Conservation (phyloP, 2,113 vertebrate genomes). For the Gopherus flavomarginatus region DNA sequence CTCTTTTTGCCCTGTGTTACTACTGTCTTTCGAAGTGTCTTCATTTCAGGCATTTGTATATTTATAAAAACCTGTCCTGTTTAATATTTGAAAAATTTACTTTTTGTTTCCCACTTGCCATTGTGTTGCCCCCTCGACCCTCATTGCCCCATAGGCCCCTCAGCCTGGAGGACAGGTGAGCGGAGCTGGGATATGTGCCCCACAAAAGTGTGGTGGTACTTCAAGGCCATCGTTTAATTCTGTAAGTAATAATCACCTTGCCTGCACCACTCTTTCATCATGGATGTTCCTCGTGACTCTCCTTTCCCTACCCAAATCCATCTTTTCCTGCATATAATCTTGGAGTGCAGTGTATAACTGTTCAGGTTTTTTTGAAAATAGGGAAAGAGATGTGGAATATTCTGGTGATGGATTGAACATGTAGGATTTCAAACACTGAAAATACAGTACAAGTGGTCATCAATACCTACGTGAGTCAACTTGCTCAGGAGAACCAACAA, state of each 20-base stretch:
- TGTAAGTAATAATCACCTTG: slow-evolving; percentile 84
- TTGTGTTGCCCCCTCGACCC: slow-evolving; percentile 65
- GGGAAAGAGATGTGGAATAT: neutral
- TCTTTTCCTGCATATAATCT: slow-evolving; percentile 45
- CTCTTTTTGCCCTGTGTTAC: neutral
- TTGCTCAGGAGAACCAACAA: neutral
- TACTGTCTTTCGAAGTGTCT: neutral
- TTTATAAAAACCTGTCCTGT: slow-evolving; percentile 47
- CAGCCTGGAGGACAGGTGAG: slow-evolving; percentile 80
- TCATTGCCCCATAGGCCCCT: slow-evolving; percentile 71
- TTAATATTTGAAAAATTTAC: slow-evolving; percentile 74
- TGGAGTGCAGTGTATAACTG: neutral
- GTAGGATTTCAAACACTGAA: neutral
- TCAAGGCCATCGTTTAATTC: slow-evolving; percentile 81
- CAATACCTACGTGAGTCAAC: neutral
- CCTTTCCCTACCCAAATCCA: slow-evolving; percentile 17
- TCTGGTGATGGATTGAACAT: neutral
- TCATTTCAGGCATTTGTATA: slow-evolving; percentile 31
- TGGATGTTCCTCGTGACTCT: slow-evolving; percentile 45
- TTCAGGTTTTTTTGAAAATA: neutral
- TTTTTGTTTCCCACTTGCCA: slow-evolving; percentile 73
- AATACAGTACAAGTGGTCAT: neutral
- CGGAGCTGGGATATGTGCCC: slow-evolving; percentile 79
- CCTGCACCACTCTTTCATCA: slow-evolving; percentile 16
- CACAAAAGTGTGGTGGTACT: slow-evolving; percentile 82